Evolutionary conservation across 2,888 invertebrate species (phyloP).

Genomic region (Cheilosia vulpina): DNA sequence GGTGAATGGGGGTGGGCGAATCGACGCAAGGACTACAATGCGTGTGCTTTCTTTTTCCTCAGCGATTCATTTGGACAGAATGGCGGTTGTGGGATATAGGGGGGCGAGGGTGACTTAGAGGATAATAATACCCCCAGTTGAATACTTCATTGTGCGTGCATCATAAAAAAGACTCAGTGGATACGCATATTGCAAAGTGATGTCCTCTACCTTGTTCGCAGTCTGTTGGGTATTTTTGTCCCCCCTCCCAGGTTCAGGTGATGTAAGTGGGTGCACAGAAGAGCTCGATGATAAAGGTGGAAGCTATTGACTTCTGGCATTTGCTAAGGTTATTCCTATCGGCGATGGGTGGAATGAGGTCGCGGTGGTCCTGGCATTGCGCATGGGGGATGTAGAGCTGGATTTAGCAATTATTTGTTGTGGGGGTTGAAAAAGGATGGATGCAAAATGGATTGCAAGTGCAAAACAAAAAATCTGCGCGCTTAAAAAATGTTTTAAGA

Average conservation of each 20-base stretch:
- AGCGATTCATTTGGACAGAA: constrained; percentile 56
- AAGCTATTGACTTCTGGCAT: constrained; percentile 72
- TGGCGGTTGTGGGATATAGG: constrained; percentile 1
- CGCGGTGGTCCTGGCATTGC: constrained; percentile 13
- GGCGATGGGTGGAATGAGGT: background rate
- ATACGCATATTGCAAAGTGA: constrained; percentile 72
- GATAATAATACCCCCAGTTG: constrained; percentile 71
- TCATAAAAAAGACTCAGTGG: constrained; percentile 62
- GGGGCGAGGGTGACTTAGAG: constrained; percentile 26
- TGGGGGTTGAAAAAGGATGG: too few species aligned
- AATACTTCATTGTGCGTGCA: constrained; percentile 74
- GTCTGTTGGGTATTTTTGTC: constrained; percentile 9
- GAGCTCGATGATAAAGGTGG: constrained; percentile 63
- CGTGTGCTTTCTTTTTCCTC: constrained; percentile 59
- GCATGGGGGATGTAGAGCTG: background rate
- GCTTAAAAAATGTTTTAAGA: too few species aligned
- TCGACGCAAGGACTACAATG: constrained; percentile 37
- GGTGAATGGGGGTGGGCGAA: constrained; percentile 29
- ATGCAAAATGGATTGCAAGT: too few species aligned
- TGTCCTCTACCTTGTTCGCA: constrained; percentile 68
- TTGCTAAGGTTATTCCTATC: constrained; percentile 40
- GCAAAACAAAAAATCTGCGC: too few species aligned
- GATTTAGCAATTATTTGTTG: too few species aligned
- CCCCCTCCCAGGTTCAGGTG: background rate
- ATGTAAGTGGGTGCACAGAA: constrained; percentile 31